A percentile compares a stretch with the other conserved stretches of the same genome.
phyloP scores from a whole-genome alignment of 2,113 vertebrate species.

The Dryoscopus gambensis region DNA sequence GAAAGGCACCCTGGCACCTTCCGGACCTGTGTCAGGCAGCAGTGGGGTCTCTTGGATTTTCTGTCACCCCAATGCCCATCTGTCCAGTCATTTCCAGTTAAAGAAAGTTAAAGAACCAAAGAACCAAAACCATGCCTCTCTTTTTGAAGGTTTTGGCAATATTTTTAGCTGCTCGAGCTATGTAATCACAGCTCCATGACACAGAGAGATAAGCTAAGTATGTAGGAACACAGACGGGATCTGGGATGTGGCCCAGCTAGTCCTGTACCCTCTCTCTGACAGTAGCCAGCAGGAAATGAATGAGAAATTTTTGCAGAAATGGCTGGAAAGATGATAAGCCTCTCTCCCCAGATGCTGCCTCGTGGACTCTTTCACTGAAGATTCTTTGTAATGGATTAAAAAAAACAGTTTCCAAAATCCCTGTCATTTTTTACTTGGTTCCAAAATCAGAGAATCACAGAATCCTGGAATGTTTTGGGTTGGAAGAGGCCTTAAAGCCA shows the following conservation, averaged over 20 bases:
- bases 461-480: neutral
- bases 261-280: neutral
- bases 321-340: neutral
- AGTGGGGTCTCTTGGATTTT: neutral
- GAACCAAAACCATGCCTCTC: neutral
- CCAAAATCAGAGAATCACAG: neutral
- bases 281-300: constrained; percentile 14
- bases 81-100: neutral
- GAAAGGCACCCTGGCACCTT: neutral
- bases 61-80: accelerated
- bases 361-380: neutral
- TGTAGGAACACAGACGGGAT: neutral
- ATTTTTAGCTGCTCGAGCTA: neutral
- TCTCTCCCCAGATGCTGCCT: neutral
- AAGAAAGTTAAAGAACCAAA: neutral
- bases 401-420: neutral
- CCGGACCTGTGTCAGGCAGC: neutral
- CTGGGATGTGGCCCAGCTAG: constrained; percentile 28
- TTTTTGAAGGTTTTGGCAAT: constrained; percentile 33
- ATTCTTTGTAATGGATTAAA: neutral
- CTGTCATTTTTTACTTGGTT: neutral
- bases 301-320: neutral
- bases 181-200: constrained; percentile 24
- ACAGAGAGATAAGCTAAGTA: constrained; percentile 10
- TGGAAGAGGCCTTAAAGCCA: neutral